Evolutionary conservation across 1,140 invertebrate genomes (phyloP), one percentile per base, ranked within the genome.

Genomic region (Camponotus vicinus): DNA sequence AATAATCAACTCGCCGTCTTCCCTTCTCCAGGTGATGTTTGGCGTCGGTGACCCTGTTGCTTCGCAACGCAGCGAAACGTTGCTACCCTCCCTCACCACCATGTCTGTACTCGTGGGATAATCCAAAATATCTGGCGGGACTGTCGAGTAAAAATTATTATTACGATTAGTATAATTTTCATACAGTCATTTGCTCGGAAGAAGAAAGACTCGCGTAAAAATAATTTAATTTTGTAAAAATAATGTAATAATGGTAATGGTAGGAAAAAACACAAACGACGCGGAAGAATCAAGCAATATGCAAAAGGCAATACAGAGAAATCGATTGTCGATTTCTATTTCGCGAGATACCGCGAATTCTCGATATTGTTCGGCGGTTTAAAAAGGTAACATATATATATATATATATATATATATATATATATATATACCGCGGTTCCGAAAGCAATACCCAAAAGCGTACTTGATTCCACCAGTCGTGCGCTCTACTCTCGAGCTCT

Each of bases 71-170:
- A 99, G 95, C 37, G 97, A 97, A 13, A 98, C 97, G 92, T 98
- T 98, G 63, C 96, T 97, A 3, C 98, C 98, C 93, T 99, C 98
- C 52, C 97, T 95, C 3, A 98, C 97, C 55, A 98, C 97, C 95
- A 98, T 97, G 94, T 99, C 98, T 18, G 97, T 97, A 92, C 98
- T 98, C 69, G 98, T 98, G 40, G 97, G 97, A 92, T 97, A 97
- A 95, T 98, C 98, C 92, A 98, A 95, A 89, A 98, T 98, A 94
- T 98, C 97, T 21, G 98, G 98, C 15, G 98, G 98, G 77, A 99
- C 98, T 98, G 95, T 59, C 55, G 40, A 15, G 61, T 45, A 21
- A 67, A 64, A 49, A 71, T 85, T 67, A 52, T 40, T 27, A 27
- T 27, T 27, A 1, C 42, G n/a, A 75, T 76, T 27, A 15, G 9